Conservation (phyloP, 2,888 invertebrate genomes). For the Parapristionchus giblindavisi region DNA sequence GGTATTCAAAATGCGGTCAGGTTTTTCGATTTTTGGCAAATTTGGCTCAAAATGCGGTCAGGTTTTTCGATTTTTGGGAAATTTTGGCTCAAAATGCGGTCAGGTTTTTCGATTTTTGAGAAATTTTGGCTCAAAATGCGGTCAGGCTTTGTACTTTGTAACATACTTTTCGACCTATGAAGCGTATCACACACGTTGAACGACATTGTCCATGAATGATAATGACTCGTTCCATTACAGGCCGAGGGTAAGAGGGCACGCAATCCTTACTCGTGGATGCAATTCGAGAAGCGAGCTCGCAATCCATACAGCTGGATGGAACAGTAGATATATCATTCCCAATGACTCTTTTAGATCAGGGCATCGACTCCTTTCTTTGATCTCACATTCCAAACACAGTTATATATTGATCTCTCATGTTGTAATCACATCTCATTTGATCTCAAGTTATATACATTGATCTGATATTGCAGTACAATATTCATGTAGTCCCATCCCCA, state of each 20-base stretch:
- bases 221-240: neutral
- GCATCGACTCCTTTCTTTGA: neutral
- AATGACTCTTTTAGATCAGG: no score
- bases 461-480: neutral
- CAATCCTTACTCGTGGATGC: constrained; percentile 38
- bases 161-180: no score
- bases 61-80: no score
- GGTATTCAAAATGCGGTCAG: no score
- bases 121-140: no score
- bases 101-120: no score
- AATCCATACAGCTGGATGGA: constrained; percentile 37
- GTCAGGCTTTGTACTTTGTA: no score
- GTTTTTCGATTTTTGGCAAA: no score
- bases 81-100: no score
- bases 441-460: constrained; percentile 8
- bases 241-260: constrained; percentile 26
- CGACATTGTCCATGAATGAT: neutral
- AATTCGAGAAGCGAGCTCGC: constrained; percentile 29
- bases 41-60: no score
- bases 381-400: neutral
- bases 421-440: neutral
- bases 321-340: neutral
- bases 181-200: neutral
- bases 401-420: constrained; percentile 13
- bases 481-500: neutral